Evolutionary conservation across 2,113 vertebrate genomes (phyloP), one percentile per base, ranked within the genome.

Genomic region (Osmerus eperlanus): DNA sequence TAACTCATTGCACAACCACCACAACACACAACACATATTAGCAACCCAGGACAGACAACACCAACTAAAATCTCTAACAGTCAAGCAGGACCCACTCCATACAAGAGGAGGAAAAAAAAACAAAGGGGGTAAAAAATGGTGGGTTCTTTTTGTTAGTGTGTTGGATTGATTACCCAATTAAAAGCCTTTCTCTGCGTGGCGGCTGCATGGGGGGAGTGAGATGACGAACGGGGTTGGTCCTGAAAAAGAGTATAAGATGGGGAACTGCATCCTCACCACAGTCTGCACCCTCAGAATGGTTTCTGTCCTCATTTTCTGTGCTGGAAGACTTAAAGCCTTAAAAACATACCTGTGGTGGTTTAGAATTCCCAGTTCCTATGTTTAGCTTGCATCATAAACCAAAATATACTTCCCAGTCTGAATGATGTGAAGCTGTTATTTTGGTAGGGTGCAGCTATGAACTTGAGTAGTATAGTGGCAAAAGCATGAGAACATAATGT

Each of bases 111-210:
- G 59, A 2, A 83, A 68, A 74, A 77, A 80, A 82, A 87, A 86
- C 15, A 68, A 80, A 66, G 84, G 80, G 78, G 84, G 84, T 68
- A 85, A 83, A 89, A 84, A 80, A 84, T 85, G 85, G 83, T 64
- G 84, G 83, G 85, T 82, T 87, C 83, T 89, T 70, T 76, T 72
- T 86, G 85, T 88, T 87, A 86, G 85, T 87, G 88, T 36, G 79
- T 87, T 84, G 81, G 82, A 86, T 88, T 87, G 79, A 89, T 92
- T 91, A 91, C 90, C 90, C 90, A 92, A 90, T 91, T 90, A 92
- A 89, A 90, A 89, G 90, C 85, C 86, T 92, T 91, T 91, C 87
- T 91, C 89, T 90, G 90, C 84, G 87, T 87, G 88, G 86, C 84
- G 86, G 87, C 87, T 86, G 89, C 85, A 84, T 92, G 90, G 77